A percentile compares a stretch with the other conserved stretches of the same genome.
These are phyloP conservation scores for Drosophila mulleri DNA, from an alignment of 2,888 invertebrate species.

Conservation along the genomic window DNA sequence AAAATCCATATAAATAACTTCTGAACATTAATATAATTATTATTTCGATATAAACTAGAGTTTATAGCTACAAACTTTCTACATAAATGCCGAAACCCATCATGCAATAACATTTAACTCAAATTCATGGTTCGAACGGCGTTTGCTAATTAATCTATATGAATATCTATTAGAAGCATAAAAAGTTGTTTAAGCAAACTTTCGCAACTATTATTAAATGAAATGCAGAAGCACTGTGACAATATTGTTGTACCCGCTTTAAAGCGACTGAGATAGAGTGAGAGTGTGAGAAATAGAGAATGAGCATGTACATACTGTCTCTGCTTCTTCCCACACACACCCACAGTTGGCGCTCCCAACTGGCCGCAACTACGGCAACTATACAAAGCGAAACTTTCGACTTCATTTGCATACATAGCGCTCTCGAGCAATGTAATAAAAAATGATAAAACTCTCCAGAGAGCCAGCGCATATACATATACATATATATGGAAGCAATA, in stretches of 20 bases:
- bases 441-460: slow-evolving; percentile 83
- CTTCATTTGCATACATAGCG: slow-evolving; percentile 84
- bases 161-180: slow-evolving; percentile 17
- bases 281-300: background rate
- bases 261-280: background rate
- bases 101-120: background rate
- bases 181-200: slow-evolving; percentile 9
- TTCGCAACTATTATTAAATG: slow-evolving; percentile 24
- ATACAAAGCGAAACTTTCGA: slow-evolving; percentile 78
- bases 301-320: background rate
- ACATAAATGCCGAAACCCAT: background rate
- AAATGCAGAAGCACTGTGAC: slow-evolving; percentile 34
- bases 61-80: background rate
- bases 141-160: slow-evolving; percentile 20
- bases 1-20: background rate
- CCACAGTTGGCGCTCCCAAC: slow-evolving; percentile 33
- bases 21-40: background rate
- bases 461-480: slow-evolving; percentile 28
- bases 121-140: slow-evolving; percentile 3
- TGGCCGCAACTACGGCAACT: slow-evolving; percentile 64
- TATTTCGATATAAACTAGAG: background rate
- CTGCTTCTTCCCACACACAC: background rate
- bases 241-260: slow-evolving; percentile 30
- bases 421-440: slow-evolving; percentile 82
- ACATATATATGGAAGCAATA: no score